phyloP scores from a whole-genome alignment of 2,113 vertebrate genomes.

The Gymnogyps californianus region DNA sequence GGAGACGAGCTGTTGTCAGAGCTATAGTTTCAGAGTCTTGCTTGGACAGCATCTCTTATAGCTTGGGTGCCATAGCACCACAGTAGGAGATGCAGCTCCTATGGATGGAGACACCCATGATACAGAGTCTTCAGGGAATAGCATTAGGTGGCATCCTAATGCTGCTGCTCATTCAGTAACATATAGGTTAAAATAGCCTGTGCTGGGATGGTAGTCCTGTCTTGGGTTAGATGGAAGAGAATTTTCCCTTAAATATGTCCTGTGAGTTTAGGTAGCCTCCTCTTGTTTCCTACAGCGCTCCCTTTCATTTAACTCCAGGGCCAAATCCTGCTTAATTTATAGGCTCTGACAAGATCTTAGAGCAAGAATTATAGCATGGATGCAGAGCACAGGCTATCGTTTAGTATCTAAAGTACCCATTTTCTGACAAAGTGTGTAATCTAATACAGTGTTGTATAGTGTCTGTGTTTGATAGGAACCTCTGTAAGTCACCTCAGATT shows the following conservation, averaged over 20 bases:
- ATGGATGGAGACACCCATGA: neutral
- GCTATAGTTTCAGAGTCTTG: accelerated
- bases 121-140: neutral
- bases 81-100: neutral
- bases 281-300: neutral
- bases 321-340: conserved; percentile 40
- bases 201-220: neutral
- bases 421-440: conserved; percentile 60
- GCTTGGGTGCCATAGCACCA: neutral
- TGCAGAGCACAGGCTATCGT: conserved; percentile 24
- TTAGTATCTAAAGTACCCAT: conserved; percentile 40
- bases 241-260: neutral
- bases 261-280: neutral
- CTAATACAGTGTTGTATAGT: neutral
- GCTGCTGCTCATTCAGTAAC: neutral
- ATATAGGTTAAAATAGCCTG: neutral
- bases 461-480: conserved; percentile 13
- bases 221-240: neutral
- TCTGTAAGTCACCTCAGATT: conserved; percentile 49
- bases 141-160: neutral
- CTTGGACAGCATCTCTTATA: neutral
- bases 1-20: neutral
- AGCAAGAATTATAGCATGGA: conserved; percentile 37
- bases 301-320: neutral
- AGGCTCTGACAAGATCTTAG: conserved; percentile 27